These are phyloP conservation scores for Oxyruncus cristatus DNA, from an alignment of 2,113 vertebrate species.

Conservation along the genomic window DNA sequence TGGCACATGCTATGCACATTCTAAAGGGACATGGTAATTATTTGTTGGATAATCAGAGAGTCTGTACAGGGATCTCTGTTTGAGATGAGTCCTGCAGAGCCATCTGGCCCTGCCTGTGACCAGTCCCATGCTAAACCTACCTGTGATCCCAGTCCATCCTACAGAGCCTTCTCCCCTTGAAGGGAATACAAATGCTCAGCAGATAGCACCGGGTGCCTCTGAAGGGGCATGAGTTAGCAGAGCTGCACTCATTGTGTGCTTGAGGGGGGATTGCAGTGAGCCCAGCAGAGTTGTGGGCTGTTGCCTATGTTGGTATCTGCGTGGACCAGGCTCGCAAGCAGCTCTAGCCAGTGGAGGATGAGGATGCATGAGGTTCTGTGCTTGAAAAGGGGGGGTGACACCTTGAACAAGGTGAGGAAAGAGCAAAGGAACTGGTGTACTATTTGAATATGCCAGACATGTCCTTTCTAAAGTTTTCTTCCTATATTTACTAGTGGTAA, in stretches of 20 bases:
- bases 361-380: not conserved
- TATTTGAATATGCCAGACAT: not conserved
- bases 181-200: not conserved
- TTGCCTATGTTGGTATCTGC: accelerated
- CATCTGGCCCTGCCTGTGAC: not conserved
- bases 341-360: not conserved
- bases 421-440: not conserved
- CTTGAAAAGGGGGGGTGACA: not conserved
- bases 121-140: not conserved
- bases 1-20: not conserved
- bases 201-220: not conserved
- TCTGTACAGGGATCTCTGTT: not conserved
- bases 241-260: accelerated
- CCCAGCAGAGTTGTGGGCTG: not conserved
- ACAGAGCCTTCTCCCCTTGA: not conserved
- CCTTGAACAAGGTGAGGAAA: not conserved
- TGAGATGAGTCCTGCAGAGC: accelerated
- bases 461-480: not conserved
- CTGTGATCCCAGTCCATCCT: not conserved
- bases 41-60: not conserved
- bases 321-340: not conserved
- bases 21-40: not conserved
- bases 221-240: not conserved
- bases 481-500: not conserved
- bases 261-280: not conserved